phyloP scores from a whole-genome alignment of 64 coral and sea anemone species.

The Stichodactyla helianthus region DNA sequence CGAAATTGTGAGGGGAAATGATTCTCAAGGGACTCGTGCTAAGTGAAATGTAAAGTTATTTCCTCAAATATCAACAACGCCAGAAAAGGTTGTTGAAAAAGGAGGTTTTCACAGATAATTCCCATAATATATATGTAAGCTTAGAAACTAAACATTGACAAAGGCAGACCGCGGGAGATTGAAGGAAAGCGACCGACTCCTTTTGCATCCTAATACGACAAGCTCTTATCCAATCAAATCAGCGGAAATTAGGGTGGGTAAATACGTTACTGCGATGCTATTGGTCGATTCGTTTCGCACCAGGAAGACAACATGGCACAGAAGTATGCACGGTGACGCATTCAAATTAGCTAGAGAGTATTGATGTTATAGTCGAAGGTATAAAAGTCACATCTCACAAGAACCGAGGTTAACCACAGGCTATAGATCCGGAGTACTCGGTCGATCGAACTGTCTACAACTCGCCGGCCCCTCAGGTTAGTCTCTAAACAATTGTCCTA shows the following conservation, averaged over 20 bases:
- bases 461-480: not conserved
- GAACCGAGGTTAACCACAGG: conserved; percentile 24
- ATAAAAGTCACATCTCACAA: conserved; percentile 19
- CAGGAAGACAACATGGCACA: conserved; percentile 25
- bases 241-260: conserved; percentile 17
- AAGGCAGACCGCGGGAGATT: conserved; percentile 11
- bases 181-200: conserved; percentile 8
- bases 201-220: conserved; percentile 26
- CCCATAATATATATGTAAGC: conserved; percentile 32
- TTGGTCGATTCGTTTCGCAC: conserved; percentile 20
- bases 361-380: conserved; percentile 6
- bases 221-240: conserved; percentile 23
- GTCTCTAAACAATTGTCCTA: not conserved
- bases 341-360: conserved; percentile 5
- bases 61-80: not conserved
- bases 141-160: conserved; percentile 37
- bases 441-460: not conserved
- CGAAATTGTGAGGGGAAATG: not conserved
- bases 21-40: conserved; percentile 1
- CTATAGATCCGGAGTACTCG: conserved; percentile 12
- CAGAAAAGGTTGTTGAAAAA: conserved; percentile 21
- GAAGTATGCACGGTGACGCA: conserved; percentile 18
- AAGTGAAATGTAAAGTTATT: conserved; percentile 31
- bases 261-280: not conserved
- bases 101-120: conserved; percentile 23